Conservation (phyloP, 2,888 invertebrate species). For the Polyommatus iphigenia region DNA sequence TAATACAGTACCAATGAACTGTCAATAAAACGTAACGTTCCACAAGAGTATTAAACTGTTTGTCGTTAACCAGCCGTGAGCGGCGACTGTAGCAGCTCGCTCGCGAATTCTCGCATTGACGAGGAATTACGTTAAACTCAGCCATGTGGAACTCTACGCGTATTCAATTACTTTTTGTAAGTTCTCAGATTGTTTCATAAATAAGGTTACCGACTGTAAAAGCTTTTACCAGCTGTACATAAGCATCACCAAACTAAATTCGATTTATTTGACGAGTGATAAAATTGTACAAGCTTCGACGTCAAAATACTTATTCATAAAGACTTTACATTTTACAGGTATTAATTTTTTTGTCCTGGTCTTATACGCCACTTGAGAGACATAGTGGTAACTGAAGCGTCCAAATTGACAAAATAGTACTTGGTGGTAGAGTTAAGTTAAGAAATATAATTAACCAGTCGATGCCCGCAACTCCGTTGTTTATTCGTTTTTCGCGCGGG, state of each 20-base stretch:
- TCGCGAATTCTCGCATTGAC: neutral
- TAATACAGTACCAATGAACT: neutral
- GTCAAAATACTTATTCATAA: no score
- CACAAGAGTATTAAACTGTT: neutral
- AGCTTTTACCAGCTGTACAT: neutral
- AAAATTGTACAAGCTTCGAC: no score
- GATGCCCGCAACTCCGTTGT: no score
- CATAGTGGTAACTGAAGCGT: no score
- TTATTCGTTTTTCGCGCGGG: no score
- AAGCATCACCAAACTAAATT: neutral
- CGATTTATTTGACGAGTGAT: neutral
- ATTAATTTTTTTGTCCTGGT: no score
- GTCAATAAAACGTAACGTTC: neutral
- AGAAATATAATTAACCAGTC: no score
- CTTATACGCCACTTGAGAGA: no score
- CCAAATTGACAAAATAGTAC: no score
- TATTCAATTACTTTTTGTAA: slow-evolving; percentile 5
- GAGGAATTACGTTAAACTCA: neutral
- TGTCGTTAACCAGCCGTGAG: neutral
- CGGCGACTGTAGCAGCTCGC: neutral
- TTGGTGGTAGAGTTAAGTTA: no score
- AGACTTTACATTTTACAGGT: no score
- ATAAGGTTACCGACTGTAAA: neutral
- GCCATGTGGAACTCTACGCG: neutral
- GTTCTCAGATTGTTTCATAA: neutral